Base-by-base conservation (phyloP, 2,113 vertebrate species). In the Cyrtonyx montezumae region DNA sequence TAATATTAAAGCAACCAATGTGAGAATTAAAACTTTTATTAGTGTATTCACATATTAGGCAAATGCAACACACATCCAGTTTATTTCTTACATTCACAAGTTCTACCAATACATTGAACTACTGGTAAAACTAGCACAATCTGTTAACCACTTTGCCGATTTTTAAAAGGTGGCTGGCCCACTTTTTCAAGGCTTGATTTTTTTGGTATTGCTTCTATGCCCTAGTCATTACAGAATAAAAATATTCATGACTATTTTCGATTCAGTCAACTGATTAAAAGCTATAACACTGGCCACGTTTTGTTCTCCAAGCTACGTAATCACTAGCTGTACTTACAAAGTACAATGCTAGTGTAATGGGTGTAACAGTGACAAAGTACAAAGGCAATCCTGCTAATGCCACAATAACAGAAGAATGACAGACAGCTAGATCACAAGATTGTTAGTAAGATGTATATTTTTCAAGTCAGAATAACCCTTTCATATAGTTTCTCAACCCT, bases 1-100 rank as follows among this genome's bases (percentile, higher is more conserved):
- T 42, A 78, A 87, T 36, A 55, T 68, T 22, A 23, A 48, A 55
- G 48, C 45, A 20, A 78, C 42, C 69, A 65, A 75, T 94, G 97
- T 93, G 97, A 98, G 98, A 98, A 98, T 98, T 98, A 98, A 98
- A 98, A 98, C 96, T 97, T 98, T 99, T 99, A 99, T 99, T 99
- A 98, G 98, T 98, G 98, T 99, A 98, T 98, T 98, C 98, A 98
- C 98, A 98, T 98, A 98, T 98, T 98, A 98, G 98, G 98, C 98
- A 99, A 99, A 98, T 97, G 98, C 98, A 98, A 98, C 98, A 98
- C 97, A 91, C 98, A 97, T 98, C 97, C 98, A 99, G 98, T 98
- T 98, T 98, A 98, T 98, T 91, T 97, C 97, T 98, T 98, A 98
- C 97, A 87, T 98, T 98, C 97, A 98, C 96, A 87, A 97, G 98